phyloP scores from a whole-genome alignment of 2,888 invertebrate species.

The Melieria picta region DNA sequence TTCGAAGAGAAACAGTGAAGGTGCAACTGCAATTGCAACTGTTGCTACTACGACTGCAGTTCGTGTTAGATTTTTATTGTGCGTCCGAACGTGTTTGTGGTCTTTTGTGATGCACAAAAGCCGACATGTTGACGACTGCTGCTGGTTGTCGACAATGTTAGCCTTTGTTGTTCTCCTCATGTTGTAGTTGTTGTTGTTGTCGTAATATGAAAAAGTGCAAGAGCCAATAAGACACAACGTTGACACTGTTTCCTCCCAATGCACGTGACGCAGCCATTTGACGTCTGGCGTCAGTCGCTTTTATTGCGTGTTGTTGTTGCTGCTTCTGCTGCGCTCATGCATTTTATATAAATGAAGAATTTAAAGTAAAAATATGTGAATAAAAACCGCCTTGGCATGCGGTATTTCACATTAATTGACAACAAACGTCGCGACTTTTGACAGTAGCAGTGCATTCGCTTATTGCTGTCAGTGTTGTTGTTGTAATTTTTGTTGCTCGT shows the following conservation, averaged over 20 bases:
- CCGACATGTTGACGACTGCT: too few species aligned
- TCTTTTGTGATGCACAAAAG: background rate
- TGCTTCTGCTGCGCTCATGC: background rate
- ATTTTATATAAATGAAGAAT: too few species aligned
- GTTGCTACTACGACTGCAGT: background rate
- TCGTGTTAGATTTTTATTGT: background rate
- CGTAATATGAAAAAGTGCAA: too few species aligned
- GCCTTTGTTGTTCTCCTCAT: too few species aligned
- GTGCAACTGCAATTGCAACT: background rate
- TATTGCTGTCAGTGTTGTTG: too few species aligned
- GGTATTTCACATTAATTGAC: slow-evolving; percentile 10
- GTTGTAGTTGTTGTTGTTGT: too few species aligned
- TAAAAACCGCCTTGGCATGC: too few species aligned
- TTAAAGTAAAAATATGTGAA: too few species aligned
- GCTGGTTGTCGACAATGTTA: too few species aligned
- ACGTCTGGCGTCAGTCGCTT: background rate
- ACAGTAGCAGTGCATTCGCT: slow-evolving; percentile 2
- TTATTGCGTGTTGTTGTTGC: background rate
- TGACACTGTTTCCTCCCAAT: too few species aligned
- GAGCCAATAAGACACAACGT: too few species aligned
- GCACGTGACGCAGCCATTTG: background rate
- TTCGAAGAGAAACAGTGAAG: background rate
- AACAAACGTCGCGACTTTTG: slow-evolving; percentile 20
- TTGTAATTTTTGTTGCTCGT: too few species aligned
- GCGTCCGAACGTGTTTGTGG: background rate